Evolutionary conservation across 1,140 invertebrate genomes (phyloP).

Genomic region (Geopemphigus sp.): DNA sequence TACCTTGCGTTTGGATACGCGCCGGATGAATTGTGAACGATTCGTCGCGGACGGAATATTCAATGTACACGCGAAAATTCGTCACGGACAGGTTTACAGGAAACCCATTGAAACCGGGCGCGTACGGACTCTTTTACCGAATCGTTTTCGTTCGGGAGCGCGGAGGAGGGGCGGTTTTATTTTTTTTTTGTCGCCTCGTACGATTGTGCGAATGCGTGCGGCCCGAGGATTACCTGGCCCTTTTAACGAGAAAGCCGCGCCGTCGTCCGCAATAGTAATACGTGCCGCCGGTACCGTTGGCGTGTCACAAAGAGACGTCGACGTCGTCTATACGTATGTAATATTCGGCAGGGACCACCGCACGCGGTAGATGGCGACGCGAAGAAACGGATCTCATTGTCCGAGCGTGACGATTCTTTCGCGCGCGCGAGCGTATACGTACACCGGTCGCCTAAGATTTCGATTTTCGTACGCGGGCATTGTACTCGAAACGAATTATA

Average conservation of each 20-base stretch:
- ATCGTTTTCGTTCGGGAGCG: too few species aligned
- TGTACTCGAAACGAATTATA: too few species aligned
- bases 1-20: slow-evolving; percentile 44
- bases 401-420: too few species aligned
- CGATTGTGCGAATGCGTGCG: slow-evolving; percentile 46
- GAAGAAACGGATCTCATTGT: slow-evolving; percentile 41
- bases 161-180: too few species aligned
- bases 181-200: neutral
- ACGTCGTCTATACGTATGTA: too few species aligned
- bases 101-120: slow-evolving; percentile 44
- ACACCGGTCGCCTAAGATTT: too few species aligned
- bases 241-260: neutral
- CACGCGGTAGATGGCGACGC: neutral
- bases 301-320: too few species aligned
- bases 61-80: slow-evolving; percentile 5
- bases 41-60: slow-evolving; percentile 28
- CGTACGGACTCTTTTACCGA: too few species aligned
- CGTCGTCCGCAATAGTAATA: neutral
- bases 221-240: slow-evolving; percentile 37
- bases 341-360: neutral
- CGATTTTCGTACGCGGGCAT: too few species aligned
- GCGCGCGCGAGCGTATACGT: neutral
- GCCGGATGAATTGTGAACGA: slow-evolving; percentile 34
- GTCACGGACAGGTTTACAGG: slow-evolving; percentile 44
- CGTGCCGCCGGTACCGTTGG: too few species aligned